Base-by-base conservation (phyloP, 2,888 invertebrate genomes). In the Tachystola acroxantha region DNA sequence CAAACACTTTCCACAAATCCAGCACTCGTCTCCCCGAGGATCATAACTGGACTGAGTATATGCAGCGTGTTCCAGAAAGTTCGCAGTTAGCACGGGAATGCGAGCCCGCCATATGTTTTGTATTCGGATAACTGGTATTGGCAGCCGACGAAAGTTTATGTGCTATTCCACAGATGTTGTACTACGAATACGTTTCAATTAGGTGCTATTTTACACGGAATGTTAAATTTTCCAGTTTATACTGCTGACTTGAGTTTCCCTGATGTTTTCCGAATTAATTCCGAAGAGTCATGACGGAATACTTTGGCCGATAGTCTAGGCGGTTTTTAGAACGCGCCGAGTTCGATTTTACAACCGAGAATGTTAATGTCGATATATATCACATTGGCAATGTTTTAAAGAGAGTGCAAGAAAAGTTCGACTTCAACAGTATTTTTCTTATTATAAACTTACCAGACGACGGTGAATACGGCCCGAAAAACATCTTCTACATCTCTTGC, bases 61-160 rank as follows among this genome's bases (percentile, higher is more conserved):
- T 62, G 19, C 14, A 10, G 5, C 4, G 63, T 24, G 63, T 62
- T 78, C 73, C 71, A 69, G 80, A 75, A 63, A 53, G 60, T 66
- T 67, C 69, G 57, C 51, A 44, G 60, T 66, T 67, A 68, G 57
- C 51, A 44, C 42, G 53, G 72, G 68, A 75, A 72, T 71, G 62
- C 59, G 45, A 50, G 57, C 60, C 57, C 57, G 72, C 71, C 80
- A 78, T 78, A 76, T 78, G 81, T 76, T 81, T 77, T 64, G 59
- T 75, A 65, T 64, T 59, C 57, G 56, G 56, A 64, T 69, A 62
- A 53, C 60, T 61, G 56, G 64, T 60, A 67, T 65, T 66, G 61
- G 66, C 64, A 58, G 49, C 44, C 46, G 51, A 43, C 47, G 46
- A 50, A 59, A 48, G 46, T 51, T 48, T 45, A 48, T 46, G 51